A percentile compares a stretch with the other conserved stretches of the same genome.
Evolutionary conservation across 92 coral and sea anemone genomes (phyloP).

Genomic region (Heteractis magnifica): DNA sequence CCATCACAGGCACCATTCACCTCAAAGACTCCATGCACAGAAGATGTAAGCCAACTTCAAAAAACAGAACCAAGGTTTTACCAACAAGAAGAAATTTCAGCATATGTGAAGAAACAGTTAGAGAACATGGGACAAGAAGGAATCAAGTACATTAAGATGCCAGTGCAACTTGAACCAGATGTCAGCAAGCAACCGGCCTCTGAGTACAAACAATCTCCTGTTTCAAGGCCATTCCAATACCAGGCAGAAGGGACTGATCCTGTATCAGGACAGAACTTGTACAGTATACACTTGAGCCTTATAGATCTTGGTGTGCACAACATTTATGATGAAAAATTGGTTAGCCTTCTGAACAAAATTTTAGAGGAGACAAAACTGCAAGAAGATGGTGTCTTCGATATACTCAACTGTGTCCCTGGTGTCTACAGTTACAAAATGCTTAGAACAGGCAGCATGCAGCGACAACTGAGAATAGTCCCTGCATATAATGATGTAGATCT

Average conservation of each 20-base stretch:
- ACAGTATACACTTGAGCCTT: too few species aligned
- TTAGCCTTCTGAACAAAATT: conserved; percentile 26
- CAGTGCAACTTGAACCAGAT: conserved; percentile 1
- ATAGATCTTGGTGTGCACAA: too few species aligned
- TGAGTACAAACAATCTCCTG: conserved; percentile 2
- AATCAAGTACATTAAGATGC: conserved; percentile 19
- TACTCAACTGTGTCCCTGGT: conserved; percentile 15
- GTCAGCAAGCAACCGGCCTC: conserved; percentile 8
- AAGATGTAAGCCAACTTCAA: not conserved
- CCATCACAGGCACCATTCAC: not conserved
- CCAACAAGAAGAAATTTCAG: conserved; percentile 22
- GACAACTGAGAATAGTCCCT: conserved; percentile 30
- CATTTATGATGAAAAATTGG: conserved; percentile 15
- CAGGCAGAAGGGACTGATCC: too few species aligned
- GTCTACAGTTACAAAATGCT: conserved; percentile 30
- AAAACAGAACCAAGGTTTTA: not conserved
- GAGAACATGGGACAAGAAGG: conserved; percentile 4
- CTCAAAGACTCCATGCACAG: not conserved
- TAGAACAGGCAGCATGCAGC: conserved; percentile 31
- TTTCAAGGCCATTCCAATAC: too few species aligned
- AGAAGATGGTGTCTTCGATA: conserved; percentile 33
- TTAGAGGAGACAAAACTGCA: conserved; percentile 27
- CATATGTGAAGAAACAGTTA: conserved; percentile 4
- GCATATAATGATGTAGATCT: conserved; percentile 19
- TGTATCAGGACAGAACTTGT: too few species aligned